Evolutionary conservation across 2,797 vertebrate species (phyloP).

Genomic region (Phrynocephalus vlangalii): DNA sequence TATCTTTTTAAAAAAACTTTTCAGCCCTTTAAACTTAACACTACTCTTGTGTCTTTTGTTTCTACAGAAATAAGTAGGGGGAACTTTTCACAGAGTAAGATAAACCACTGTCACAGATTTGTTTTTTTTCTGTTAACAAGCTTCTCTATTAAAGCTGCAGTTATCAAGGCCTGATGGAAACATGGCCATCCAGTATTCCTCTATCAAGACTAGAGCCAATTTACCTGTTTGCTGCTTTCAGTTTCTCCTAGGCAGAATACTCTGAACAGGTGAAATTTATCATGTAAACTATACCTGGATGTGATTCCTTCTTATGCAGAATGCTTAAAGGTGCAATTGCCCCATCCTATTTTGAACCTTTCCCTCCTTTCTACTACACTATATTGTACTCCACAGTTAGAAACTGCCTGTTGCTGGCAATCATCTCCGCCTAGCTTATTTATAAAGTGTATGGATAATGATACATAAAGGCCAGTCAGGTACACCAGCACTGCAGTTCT

Average conservation of each 20-base stretch:
- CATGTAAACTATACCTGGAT: neutral
- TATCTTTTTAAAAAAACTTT: neutral
- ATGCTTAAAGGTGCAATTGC: neutral
- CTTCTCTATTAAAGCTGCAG: constrained; percentile 4
- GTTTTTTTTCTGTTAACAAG: neutral
- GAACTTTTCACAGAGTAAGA: neutral
- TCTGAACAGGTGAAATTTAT: neutral
- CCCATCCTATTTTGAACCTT: neutral
- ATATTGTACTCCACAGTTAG: neutral
- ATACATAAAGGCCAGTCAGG: neutral
- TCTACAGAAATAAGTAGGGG: neutral
- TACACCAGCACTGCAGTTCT: neutral
- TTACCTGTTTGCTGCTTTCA: neutral
- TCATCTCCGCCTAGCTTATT: neutral
- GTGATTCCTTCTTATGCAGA: neutral
- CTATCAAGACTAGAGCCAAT: neutral
- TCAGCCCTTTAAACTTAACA: neutral
- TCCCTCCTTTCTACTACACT: neutral
- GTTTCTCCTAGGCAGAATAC: neutral
- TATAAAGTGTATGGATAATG: neutral
- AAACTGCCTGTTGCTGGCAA: neutral
- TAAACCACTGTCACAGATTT: neutral
- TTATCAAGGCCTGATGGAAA: neutral
- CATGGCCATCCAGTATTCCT: neutral
- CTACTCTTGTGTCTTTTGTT: neutral